Conservation (phyloP, 1,140 invertebrate species). For the Drosophila arizonae region DNA sequence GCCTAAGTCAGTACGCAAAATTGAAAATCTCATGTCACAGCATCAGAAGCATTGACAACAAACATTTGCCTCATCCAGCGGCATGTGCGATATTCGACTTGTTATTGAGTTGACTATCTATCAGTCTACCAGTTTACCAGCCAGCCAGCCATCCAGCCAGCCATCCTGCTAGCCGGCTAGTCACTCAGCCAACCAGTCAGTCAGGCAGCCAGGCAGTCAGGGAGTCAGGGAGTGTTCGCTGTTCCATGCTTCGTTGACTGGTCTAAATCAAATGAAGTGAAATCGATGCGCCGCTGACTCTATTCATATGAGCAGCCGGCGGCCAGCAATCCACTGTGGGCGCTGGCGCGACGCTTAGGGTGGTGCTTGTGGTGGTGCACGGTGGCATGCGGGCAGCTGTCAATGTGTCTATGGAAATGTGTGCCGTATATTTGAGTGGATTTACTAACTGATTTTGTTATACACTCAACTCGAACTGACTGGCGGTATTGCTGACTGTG, state of each 20-base stretch:
- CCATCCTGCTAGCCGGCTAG: constrained; percentile 23
- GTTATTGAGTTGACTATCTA: constrained; percentile 69
- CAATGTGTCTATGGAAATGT: constrained; percentile 80
- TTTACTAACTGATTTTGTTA: constrained; percentile 79
- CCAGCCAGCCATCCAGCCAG: constrained; percentile 43
- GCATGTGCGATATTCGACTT: constrained; percentile 59
- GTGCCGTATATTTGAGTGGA: constrained; percentile 76
- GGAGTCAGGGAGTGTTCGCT: constrained; percentile 20
- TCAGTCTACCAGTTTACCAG: constrained; percentile 39
- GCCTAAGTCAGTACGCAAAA: constrained; percentile 57
- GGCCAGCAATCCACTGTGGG: constrained; percentile 33
- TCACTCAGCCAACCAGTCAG: constrained; percentile 31
- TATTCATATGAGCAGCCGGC: constrained; percentile 68
- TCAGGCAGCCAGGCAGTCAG: constrained; percentile 40
- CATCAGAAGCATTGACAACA: constrained; percentile 31
- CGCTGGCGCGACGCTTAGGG: constrained; percentile 24
- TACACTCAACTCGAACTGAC: constrained; percentile 44
- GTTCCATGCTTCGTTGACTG: constrained; percentile 36
- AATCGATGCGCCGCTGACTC: constrained; percentile 77
- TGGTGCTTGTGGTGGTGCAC: constrained; percentile 2
- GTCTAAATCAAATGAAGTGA: constrained; percentile 78
- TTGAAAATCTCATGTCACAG: constrained; percentile 58
- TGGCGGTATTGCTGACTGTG: constrained; percentile 62
- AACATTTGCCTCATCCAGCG: constrained; percentile 48
- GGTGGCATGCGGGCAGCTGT: constrained; percentile 70